Evolutionary conservation across 2,888 invertebrate genomes (phyloP), one percentile per base, ranked within the genome.

Genomic region (Caenorhabditis panamensis): DNA sequence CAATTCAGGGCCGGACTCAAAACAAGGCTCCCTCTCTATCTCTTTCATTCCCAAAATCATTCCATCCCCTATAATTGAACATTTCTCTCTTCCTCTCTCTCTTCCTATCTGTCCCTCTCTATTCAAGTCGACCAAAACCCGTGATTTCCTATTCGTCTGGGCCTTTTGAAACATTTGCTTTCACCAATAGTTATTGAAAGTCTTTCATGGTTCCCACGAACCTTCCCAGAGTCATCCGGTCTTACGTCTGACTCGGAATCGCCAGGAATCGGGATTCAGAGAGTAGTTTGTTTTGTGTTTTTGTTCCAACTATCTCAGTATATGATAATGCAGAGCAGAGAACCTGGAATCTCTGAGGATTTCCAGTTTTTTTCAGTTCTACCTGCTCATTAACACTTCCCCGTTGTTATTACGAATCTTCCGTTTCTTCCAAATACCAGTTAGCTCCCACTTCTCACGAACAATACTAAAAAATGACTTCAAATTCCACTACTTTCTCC

Each of bases 41-140:
- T 54, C 16, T 28, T 13, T 11, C 51, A 6, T 24, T 24, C 3
- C 56, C 58, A 8, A 31, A 31, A 58, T 20, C 31, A 31, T 41
- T 41, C 31, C 49, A 49, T 41, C 36, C 36, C 41, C 71, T 72
- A 72, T 72, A 72, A 72, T 72, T 72, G 63, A 72, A 56, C 71
- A 63, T 58, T 41, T 58, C 58, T 58, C 31, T 56, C 18, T 24
- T 2, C 24, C 26, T 51, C 51, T 51, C 53, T 53, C 26, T 53
- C 24, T 26, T 53, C n/a, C 36, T n/a, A 18, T 28, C 49, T 61
- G 18, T 28, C 69, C 53, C 36, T 41, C 22, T 41, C 61, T 49
- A 22, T 31, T 61, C 41, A 53, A 18, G 41, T 24, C 9, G 16
- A 6, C 37, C 28, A 59, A 56, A 69, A 11, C 71, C 54, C 71